These are phyloP conservation scores for Platanista minor DNA, from an alignment of 2,113 vertebrate species.

Conservation along the genomic window DNA sequence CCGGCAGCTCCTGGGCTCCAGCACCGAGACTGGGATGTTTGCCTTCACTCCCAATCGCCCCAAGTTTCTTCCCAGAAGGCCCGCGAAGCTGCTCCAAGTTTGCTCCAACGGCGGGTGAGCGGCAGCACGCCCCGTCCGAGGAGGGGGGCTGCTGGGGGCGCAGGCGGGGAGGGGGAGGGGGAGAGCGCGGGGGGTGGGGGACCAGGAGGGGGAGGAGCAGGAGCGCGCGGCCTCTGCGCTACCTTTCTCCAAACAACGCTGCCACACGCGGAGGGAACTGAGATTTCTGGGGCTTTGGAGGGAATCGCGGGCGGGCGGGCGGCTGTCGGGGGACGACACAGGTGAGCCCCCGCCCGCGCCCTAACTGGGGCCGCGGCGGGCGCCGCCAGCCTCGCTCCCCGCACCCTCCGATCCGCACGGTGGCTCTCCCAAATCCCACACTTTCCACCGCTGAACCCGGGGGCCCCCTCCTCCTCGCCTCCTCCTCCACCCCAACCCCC, in stretches of 20 bases:
- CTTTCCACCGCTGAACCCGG: background rate
- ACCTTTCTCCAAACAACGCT: slow-evolving; percentile 54
- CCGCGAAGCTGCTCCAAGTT: slow-evolving; percentile 51
- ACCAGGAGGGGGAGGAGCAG: slow-evolving; percentile 67
- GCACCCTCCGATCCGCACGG: background rate
- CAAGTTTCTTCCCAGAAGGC: slow-evolving; percentile 59
- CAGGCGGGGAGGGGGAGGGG: slow-evolving; percentile 13
- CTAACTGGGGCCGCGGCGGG: background rate
- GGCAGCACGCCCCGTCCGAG: slow-evolving; percentile 36
- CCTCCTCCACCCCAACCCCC: background rate
- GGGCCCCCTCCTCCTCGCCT: background rate
- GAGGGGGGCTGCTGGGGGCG: slow-evolving; percentile 33
- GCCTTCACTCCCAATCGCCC: slow-evolving; percentile 40
- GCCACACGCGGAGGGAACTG: slow-evolving; percentile 49
- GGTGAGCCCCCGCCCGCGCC: slow-evolving; percentile 56
- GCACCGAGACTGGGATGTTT: slow-evolving; percentile 66
- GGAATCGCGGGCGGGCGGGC: background rate
- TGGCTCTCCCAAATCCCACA: background rate
- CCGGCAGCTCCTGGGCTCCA: slow-evolving; percentile 69
- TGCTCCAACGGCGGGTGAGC: slow-evolving; percentile 4
- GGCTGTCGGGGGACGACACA: slow-evolving; percentile 63
- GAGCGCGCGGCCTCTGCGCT: slow-evolving; percentile 67
- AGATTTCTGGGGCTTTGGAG: slow-evolving; percentile 40
- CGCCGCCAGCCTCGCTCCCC: background rate
- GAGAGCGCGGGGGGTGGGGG: background rate